Base-by-base conservation (phyloP, 2,113 vertebrate genomes). In the Geococcyx californianus region DNA sequence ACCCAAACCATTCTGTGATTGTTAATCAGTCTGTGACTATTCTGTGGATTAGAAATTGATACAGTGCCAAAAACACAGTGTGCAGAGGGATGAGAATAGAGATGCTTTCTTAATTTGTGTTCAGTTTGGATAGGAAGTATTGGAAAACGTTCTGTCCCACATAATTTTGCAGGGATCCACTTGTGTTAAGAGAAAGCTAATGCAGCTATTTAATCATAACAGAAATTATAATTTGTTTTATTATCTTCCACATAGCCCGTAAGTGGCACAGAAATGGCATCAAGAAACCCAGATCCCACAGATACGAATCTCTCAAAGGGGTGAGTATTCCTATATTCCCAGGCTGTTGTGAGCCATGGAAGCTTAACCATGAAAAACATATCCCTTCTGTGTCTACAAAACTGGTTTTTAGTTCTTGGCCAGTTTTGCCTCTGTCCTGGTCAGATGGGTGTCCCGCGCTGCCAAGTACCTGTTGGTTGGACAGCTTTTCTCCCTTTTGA, bases 201-300 rank as follows among this genome's bases (percentile, higher is more conserved):
- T 31, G 9, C 5, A 47, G 14, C 24, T 80, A 1, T 26, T 52
- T 42, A n/a, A 12, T 29, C 34, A 12, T 19, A 10, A 7, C 29
- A 56, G 7, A 18, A 68, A 7, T 4, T 29, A 28, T 81, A 7
- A 47, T 11, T 70, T 23, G 19, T 69, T 63, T 47, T 44, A 10
- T 63, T 0, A 0, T 91, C 13, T 74, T 84, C 21, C 11, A 5
- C 28, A 3, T 94, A 99, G 99, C 99, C 60, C 98, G 99, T 54
- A 99, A 99, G 95, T 98, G 98, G 98, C 99, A 99, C 97, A 98
- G 99, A 93, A 99, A 99, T 64, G 99, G 99, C 93, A 99, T 99
- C 97, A 99, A 99, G 98, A 99, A 99, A 95, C 99, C 99, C 44
- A 98, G 96, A 31, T 98, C 98, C 40, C 90, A 99, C 2, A 98